These are phyloP conservation scores for Ephialtes manifestator DNA, from an alignment of 2,888 invertebrate species.

Conservation along the genomic window DNA sequence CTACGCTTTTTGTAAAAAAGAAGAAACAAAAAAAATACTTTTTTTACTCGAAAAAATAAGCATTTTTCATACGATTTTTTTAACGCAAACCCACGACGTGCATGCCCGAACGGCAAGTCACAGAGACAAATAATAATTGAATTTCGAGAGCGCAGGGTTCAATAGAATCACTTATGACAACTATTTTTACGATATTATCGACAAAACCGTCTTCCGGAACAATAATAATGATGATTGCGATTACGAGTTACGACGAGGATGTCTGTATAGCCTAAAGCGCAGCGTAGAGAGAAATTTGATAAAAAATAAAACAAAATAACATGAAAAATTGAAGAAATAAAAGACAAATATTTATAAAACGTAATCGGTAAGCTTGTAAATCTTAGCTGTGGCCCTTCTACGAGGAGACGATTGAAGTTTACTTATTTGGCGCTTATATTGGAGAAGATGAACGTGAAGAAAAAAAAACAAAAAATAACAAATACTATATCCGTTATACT, in stretches of 20 bases:
- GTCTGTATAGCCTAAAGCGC: conserved; percentile 77
- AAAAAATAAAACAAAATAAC: conserved; percentile 41
- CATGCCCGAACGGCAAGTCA: conserved; percentile 24
- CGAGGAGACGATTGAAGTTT: conserved; percentile 43
- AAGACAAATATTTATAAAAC: conserved; percentile 64
- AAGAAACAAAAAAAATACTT: conserved; percentile 10
- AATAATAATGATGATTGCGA: conserved; percentile 73
- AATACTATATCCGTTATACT: conserved; percentile 72
- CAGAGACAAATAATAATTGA: conserved; percentile 61
- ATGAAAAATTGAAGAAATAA: conserved; percentile 11
- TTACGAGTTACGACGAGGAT: conserved; percentile 60
- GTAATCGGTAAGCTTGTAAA: conserved; percentile 63
- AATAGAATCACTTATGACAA: conserved; percentile 74
- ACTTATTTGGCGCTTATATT: conserved; percentile 64
- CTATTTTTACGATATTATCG: conserved; percentile 81
- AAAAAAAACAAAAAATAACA: conserved; percentile 66
- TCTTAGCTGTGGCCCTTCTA: conserved; percentile 51
- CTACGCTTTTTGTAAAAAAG: conserved; percentile 50
- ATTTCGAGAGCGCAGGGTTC: conserved; percentile 73
- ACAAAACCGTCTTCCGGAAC: conserved; percentile 83
- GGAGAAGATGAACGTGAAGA: conserved; percentile 1
- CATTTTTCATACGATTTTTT: conserved; percentile 57
- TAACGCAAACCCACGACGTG: conserved; percentile 22
- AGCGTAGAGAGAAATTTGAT: conserved; percentile 66
- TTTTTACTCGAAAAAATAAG: conserved; percentile 41